phyloP scores from a whole-genome alignment of 2,888 invertebrate species.

The Mythimna ferrago region DNA sequence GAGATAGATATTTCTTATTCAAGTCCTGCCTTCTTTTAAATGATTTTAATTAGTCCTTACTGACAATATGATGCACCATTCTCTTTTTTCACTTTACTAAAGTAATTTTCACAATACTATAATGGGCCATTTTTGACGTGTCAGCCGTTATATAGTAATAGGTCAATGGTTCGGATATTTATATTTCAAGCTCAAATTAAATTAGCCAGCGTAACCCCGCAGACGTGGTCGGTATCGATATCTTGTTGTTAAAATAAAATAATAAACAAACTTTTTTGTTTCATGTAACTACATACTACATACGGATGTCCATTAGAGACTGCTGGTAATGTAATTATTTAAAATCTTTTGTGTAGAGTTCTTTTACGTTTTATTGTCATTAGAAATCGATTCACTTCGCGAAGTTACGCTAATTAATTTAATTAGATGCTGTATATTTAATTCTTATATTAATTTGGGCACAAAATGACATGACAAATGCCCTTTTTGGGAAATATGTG shows the following conservation, averaged over 20 bases:
- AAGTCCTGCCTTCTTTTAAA: too few species aligned
- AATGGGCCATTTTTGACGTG: too few species aligned
- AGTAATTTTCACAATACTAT: too few species aligned
- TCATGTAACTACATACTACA: neutral
- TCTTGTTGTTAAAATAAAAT: neutral
- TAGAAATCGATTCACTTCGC: neutral
- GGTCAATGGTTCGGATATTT: neutral
- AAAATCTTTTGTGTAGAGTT: neutral
- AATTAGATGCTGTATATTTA: neutral
- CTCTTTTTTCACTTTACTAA: too few species aligned
- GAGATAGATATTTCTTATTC: too few species aligned
- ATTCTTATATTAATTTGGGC: neutral
- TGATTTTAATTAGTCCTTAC: too few species aligned
- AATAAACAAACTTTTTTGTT: neutral
- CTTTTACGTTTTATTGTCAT: neutral
- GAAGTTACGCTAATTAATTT: neutral
- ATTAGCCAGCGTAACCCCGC: neutral
- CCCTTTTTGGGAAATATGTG: neutral
- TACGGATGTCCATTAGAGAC: too few species aligned
- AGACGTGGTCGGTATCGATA: neutral
- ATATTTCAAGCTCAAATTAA: neutral
- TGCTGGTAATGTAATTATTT: too few species aligned
- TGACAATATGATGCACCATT: too few species aligned
- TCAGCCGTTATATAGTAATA: too few species aligned
- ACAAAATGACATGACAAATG: conserved; percentile 1